Evolutionary conservation across 53 echinoderm and acorn worm species (phyloP), one percentile per base, ranked within the genome.

Genomic region (Temnopleurus reevesii): DNA sequence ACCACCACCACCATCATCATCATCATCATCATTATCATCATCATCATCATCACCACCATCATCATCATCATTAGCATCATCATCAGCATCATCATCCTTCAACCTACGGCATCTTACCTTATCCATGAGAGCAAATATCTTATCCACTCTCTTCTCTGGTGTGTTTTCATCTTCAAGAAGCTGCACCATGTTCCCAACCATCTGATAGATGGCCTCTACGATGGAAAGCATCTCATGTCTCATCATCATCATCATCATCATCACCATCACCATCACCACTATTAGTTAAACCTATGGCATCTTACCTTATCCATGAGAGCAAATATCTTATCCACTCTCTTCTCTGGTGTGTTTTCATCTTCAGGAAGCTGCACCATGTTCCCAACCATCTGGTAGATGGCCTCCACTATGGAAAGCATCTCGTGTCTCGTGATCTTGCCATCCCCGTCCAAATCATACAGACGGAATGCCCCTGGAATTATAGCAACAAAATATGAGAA

Each of bases 331-430:
- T 96, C 94, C 30, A 98, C 99, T 47, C 95, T 93, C 90, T 94
- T 98, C 92, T 98, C 93, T 24, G 99, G 99, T 45, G 99, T 98
- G 87, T 93, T 98, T 77, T 98, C 95, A 81, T 98, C 99, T 56
- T 98, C 96, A 5, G 99, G 99, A 44, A 94, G 91, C 63, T 93
- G 89, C 10, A 98, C 95, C 95, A 96, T 96, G 81, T 94, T 92
- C 17, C 99, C 99, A 9, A 98, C 99, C 99, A 98, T 96, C 88
- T 92, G 93, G 63, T 98, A 98, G 81, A 98, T 96, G 46, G 99
- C 94, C 76, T 94, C 96, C 5, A 98, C 99, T n/a, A 98, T 96
- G 59, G 91, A 86, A 5, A 94, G 86, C 99, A 98, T 98, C 91
- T 98, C 99, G 4, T 92, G 76, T 23, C 89, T 89, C 35, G 96